These are phyloP conservation scores for Characodon lateralis DNA, from an alignment of 2,797 vertebrate genomes.

Conservation along the genomic window DNA sequence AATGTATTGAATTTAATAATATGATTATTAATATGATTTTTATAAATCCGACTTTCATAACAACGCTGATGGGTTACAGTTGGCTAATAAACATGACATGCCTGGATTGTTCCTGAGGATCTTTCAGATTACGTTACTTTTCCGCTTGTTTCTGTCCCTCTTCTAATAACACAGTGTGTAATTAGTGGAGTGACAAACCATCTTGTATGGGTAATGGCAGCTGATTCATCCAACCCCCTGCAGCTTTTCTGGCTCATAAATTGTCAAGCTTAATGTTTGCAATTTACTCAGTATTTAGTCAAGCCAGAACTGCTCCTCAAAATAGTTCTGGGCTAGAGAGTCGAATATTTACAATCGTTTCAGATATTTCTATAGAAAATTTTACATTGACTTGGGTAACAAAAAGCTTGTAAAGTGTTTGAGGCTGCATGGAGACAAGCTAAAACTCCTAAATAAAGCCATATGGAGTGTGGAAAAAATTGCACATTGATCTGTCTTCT, in stretches of 20 bases:
- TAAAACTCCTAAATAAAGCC: neutral
- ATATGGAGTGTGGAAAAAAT: neutral
- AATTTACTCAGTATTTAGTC: neutral
- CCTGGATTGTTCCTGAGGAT: neutral
- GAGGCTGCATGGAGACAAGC: neutral
- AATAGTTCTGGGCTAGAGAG: neutral
- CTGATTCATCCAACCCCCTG: constrained; percentile 7
- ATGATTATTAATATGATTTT: neutral
- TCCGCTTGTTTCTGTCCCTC: neutral
- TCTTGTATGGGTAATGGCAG: constrained; percentile 1
- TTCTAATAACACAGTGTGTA: neutral
- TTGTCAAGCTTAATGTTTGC: neutral
- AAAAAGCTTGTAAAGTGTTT: neutral
- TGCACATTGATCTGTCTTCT: neutral
- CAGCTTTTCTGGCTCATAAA: neutral
- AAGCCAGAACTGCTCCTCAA: neutral
- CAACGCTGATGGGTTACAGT: neutral
- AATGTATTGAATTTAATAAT: neutral
- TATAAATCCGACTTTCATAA: neutral
- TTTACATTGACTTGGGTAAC: neutral
- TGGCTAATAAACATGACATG: neutral
- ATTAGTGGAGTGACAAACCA: constrained; percentile 4
- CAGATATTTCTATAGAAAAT: neutral
- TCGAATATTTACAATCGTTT: neutral
- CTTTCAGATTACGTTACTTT: neutral